Evolutionary conservation across 2,888 invertebrate genomes (phyloP), one percentile per base, ranked within the genome.

Genomic region (Erynnis tages): DNA sequence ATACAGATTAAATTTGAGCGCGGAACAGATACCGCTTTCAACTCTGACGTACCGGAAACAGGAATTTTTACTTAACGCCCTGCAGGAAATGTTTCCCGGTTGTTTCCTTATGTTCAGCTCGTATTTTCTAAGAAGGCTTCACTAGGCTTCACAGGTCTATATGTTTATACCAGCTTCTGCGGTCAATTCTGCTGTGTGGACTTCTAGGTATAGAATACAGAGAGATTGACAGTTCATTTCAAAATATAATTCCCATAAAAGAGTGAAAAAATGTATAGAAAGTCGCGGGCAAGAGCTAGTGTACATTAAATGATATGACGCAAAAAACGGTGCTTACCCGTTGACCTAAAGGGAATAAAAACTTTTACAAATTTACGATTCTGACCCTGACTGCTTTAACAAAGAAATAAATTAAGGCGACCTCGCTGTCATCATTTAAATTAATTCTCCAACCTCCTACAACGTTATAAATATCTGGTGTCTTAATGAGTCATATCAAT

Each of bases 11-110:
- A 38, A 47, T 56, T 60, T 56, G 43, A 57, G 29, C 2, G 10
- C 16, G 45, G 44, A 45, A 34, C 44, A 53, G 50, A 47, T 40
- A 16, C 40, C 32, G 21, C 21, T 38, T 38, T 55, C 43, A 52
- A 30, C 37, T 27, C 47, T 32, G 43, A 48, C 53, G 41, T 48
- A 44, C 46, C 35, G n/a, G 44, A 54, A 50, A 58, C 55, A 56
- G 46, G 56, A 60, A 45, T 44, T 44, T 45, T 46, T 53, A 59
- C 57, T 59, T 57, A 59, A 21, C 19, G 29, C 32, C 40, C 52
- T 16, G 19, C 21, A 30, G 38, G 21, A 17, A 38, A 29, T 27
- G 21, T 5, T 35, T 14, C 3, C 19, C 25, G 2, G 46, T 7
- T 46, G 46, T 19, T 35, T n/a, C 10, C 40, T 41, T 38, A 11